Evolutionary conservation across 53 echinoderm and acorn worm genomes (phyloP).

Genomic region (Astropecten irregularis): DNA sequence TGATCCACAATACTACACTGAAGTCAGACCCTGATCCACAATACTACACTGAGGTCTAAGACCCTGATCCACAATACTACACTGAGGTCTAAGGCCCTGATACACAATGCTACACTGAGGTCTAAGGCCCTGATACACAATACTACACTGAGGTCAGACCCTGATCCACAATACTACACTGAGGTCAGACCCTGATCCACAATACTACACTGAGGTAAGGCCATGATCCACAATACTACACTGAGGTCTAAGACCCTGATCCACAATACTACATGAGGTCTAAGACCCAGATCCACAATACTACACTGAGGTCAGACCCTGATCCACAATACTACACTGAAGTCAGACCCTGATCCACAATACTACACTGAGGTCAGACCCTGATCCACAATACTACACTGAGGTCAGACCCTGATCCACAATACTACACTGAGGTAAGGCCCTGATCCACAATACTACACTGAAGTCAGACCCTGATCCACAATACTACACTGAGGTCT

Average conservation of each 20-base stretch:
- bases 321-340: neutral
- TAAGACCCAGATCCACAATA: neutral
- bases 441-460: too few species aligned
- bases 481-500: neutral
- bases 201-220: neutral
- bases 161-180: neutral
- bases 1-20: neutral
- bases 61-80: neutral
- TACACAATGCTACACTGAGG: neutral
- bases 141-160: neutral
- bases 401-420: neutral
- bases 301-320: too few species aligned
- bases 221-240: neutral
- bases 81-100: neutral
- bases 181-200: neutral
- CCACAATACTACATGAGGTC: neutral
- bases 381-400: too few species aligned
- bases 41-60: neutral
- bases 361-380: neutral
- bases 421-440: neutral
- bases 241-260: too few species aligned
- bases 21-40: neutral
- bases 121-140: too few species aligned
- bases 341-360: neutral
- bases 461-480: neutral